Evolutionary conservation across 2,797 vertebrate genomes (phyloP).

Genomic region (Epinephelus malabaricus): DNA sequence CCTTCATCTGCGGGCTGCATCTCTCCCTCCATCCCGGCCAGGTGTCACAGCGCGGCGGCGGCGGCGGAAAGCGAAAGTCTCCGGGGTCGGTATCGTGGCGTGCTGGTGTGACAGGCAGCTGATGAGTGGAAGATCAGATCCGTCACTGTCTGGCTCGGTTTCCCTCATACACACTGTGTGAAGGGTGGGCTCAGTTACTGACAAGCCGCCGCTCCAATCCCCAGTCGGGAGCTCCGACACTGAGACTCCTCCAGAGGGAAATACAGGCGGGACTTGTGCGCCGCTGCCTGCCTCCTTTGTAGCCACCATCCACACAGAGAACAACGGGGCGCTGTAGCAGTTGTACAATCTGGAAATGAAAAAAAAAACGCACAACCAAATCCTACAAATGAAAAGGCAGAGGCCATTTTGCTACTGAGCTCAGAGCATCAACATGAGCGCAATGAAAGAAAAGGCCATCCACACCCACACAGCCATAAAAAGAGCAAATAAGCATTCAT

Average conservation of each 20-base stretch:
- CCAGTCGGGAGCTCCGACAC: slow-evolving; percentile 79
- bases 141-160: slow-evolving; percentile 82
- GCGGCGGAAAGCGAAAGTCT: slow-evolving; percentile 27
- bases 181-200: slow-evolving; percentile 91
- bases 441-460: slow-evolving; percentile 9
- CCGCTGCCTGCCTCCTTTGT: slow-evolving; percentile 70
- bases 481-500: too few relatives aligned
- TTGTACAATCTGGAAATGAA: slow-evolving; percentile 40
- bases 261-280: slow-evolving; percentile 81
- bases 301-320: slow-evolving; percentile 60
- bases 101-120: slow-evolving; percentile 77
- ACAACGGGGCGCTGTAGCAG: slow-evolving; percentile 63
- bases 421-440: slow-evolving; percentile 37
- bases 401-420: slow-evolving; percentile 75
- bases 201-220: slow-evolving; percentile 95
- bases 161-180: slow-evolving; percentile 66
- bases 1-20: slow-evolving; percentile 93
- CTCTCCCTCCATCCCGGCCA: slow-evolving; percentile 90
- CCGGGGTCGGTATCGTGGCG: slow-evolving; percentile 62
- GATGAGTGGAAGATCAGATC: slow-evolving; percentile 64
- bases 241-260: slow-evolving; percentile 77
- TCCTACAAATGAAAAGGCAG: slow-evolving; percentile 57
- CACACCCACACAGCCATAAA: neutral
- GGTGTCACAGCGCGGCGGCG: slow-evolving; percentile 62
- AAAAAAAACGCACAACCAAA: slow-evolving; percentile 31